A percentile compares a stretch with the other conserved stretches of the same genome.
These are phyloP conservation scores for Orthonyx spaldingii DNA, from an alignment of 2,113 vertebrate species.

Conservation along the genomic window DNA sequence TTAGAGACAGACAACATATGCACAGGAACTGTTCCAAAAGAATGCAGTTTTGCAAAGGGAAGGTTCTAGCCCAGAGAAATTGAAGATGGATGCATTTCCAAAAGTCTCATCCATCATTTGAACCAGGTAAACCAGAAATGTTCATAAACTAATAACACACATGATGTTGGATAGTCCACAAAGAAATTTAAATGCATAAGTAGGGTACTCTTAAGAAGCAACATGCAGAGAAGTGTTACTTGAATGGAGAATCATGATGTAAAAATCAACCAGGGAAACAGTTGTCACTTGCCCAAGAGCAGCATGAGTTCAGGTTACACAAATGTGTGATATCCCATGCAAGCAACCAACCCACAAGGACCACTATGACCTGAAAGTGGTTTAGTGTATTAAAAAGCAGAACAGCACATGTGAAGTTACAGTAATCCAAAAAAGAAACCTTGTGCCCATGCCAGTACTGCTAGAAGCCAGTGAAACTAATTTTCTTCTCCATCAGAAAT, in stretches of 20 bases:
- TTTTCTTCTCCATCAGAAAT: neutral
- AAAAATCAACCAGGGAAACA: neutral
- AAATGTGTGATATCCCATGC: neutral
- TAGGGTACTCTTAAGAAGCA: neutral
- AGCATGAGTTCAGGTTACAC: neutral
- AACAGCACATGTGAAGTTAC: neutral
- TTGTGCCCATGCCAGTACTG: neutral
- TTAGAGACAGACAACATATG: constrained; percentile 26
- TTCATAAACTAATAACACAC: neutral
- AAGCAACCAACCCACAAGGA: neutral
- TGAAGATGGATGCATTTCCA: neutral
- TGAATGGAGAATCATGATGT: neutral
- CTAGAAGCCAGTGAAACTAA: neutral
- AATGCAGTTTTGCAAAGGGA: neutral
- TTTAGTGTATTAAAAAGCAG: neutral
- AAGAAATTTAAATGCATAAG: neutral
- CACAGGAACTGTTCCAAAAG: neutral
- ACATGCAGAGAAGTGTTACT: neutral
- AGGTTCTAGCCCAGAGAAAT: neutral
- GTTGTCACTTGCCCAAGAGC: neutral
- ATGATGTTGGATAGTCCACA: neutral
- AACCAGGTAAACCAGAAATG: neutral
- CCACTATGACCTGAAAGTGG: neutral
- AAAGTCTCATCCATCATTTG: neutral
- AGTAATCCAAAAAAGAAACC: neutral